Conservation (phyloP, 2,113 vertebrate species). For the Urocynchramus pylzowi region DNA sequence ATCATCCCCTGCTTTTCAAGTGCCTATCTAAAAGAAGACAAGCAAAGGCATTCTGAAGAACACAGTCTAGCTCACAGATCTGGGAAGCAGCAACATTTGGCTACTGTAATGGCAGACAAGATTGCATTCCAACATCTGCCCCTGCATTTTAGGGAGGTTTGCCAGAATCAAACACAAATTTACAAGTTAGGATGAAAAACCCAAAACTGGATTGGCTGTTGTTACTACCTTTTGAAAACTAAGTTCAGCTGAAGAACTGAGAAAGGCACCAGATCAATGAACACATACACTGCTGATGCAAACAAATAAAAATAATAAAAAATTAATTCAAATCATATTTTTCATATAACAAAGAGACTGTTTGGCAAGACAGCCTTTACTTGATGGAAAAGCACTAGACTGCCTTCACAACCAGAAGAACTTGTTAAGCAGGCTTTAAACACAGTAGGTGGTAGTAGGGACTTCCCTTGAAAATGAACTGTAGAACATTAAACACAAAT, state of each 20-base stretch:
- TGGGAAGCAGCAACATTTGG: not conserved
- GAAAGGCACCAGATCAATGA: not conserved
- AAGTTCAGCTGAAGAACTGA: not conserved
- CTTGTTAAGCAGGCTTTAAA: conserved; percentile 50
- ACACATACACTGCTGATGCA: not conserved
- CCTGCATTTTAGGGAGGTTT: not conserved
- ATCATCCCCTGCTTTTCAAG: not conserved
- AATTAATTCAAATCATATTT: not conserved
- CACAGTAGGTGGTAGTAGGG: conserved; percentile 35
- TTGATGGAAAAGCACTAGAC: conserved; percentile 8
- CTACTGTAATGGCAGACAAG: not conserved
- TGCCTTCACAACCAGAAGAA: conserved; percentile 40
- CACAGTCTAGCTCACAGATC: not conserved
- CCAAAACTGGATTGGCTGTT: not conserved
- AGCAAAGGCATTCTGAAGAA: not conserved
- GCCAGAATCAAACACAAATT: not conserved
- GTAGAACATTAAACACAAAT: not conserved
- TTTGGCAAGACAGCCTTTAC: not conserved
- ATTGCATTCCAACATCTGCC: not conserved
- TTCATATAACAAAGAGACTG: not conserved
- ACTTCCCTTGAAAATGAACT: conserved; percentile 31
- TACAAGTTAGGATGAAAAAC: not conserved
- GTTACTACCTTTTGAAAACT: not conserved
- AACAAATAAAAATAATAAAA: not conserved
- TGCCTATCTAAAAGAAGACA: not conserved